Evolutionary conservation across 2,797 vertebrate species (phyloP).

Genomic region (Alfaro cultratus): DNA sequence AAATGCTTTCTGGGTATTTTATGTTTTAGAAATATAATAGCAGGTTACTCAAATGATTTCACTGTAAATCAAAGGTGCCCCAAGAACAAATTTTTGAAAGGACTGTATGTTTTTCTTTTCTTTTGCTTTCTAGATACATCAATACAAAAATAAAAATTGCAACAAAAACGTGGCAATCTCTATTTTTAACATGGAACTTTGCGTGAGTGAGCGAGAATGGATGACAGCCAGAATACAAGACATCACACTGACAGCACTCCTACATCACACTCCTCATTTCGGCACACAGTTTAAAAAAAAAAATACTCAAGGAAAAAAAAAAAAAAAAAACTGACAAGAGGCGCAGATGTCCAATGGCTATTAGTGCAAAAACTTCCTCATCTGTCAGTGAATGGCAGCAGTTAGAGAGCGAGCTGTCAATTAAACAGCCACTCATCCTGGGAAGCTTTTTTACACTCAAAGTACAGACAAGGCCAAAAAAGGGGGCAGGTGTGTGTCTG

Average conservation of each 20-base stretch:
- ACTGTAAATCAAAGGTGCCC: conserved; percentile 9
- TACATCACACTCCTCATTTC: conserved; percentile 48
- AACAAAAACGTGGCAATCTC: conserved; percentile 33
- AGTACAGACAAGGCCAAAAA: conserved; percentile 31
- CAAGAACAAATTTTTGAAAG: neutral
- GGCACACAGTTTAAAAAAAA: conserved; percentile 52
- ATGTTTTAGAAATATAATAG: conserved; percentile 27
- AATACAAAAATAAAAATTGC: conserved; percentile 21
- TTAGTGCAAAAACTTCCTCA: conserved; percentile 67
- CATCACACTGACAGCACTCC: conserved; percentile 65
- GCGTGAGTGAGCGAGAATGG: conserved; percentile 28
- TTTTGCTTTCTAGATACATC: conserved; percentile 11
- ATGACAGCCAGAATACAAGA: conserved; percentile 46
- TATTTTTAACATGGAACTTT: conserved; percentile 57
- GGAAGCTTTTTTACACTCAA: conserved; percentile 39
- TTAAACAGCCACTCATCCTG: conserved; percentile 60
- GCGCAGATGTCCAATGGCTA: conserved; percentile 70
- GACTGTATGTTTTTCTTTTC: neutral
- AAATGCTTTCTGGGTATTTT: conserved; percentile 28
- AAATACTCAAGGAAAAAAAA: conserved; percentile 34
- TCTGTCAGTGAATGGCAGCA: conserved; percentile 61
- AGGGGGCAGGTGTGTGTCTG: conserved; percentile 13
- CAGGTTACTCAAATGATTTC: conserved; percentile 25
- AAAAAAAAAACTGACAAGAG: conserved; percentile 55
- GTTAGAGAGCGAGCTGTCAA: conserved; percentile 72